These are phyloP conservation scores for Rhabdornis inornatus DNA, from an alignment of 2,113 vertebrate genomes.

Conservation along the genomic window DNA sequence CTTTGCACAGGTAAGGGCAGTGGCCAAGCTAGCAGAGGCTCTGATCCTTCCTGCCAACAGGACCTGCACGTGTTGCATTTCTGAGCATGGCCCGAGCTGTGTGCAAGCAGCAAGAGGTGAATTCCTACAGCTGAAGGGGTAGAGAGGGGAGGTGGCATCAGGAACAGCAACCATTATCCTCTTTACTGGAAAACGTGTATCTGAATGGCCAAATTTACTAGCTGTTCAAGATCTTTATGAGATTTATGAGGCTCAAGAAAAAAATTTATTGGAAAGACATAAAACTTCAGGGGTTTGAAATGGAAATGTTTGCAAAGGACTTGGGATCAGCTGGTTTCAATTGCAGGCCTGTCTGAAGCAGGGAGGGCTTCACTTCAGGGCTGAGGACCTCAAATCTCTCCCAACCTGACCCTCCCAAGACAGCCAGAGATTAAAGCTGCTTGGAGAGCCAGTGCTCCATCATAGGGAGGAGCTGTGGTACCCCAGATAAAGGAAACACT, in stretches of 20 bases:
- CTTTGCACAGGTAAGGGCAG: background rate
- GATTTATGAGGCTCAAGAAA: conserved; percentile 66
- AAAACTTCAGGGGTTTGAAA: conserved; percentile 70
- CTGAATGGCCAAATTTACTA: conserved; percentile 62
- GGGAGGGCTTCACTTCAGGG: conserved; percentile 24
- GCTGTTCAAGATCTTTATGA: conserved; percentile 65
- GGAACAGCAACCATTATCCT: conserved; percentile 51
- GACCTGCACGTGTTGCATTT: background rate
- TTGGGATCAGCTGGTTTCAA: conserved; percentile 68
- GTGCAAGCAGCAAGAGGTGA: background rate
- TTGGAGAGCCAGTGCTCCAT: background rate
- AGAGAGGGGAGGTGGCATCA: conserved; percentile 45
- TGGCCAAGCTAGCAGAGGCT: background rate
- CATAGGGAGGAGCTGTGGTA: conserved; percentile 1
- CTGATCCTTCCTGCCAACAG: fast-evolving
- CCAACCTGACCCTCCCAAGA: background rate
- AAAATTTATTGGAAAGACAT: conserved; percentile 65
- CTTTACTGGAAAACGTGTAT: conserved; percentile 66
- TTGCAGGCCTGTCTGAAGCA: conserved; percentile 48
- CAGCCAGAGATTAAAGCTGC: conserved; percentile 16
- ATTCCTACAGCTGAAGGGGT: background rate
- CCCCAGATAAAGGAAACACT: background rate
- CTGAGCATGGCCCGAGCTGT: background rate
- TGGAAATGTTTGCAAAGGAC: conserved; percentile 65
- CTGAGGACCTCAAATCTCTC: conserved; percentile 1